Base-by-base conservation (phyloP, 2,888 invertebrate genomes). In the Seladonia tumulorum region DNA sequence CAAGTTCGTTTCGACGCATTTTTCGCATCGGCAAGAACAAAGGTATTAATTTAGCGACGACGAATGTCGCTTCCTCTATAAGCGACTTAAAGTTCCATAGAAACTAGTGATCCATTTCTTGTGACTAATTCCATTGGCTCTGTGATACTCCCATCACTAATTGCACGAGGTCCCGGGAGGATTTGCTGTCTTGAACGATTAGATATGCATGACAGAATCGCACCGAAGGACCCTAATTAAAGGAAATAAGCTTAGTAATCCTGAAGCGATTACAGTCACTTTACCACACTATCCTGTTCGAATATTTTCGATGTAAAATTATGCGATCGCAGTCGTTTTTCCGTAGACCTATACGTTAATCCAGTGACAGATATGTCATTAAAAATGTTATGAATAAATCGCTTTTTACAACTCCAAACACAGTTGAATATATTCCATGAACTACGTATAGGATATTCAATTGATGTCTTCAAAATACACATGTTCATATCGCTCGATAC, bases 231-330 rank as follows among this genome's bases (percentile, higher is more conserved):
- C 25, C 47, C 47, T 29, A 72, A 72, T 72, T 72, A 72, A 72
- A 72, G 72, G 72, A 72, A 72, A 72, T 47, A 47, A 71, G 42
- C 45, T 29, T 47, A 47, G 29, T 72, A 72, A 72, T 72, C 66
- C 66, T 22, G 66, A 5, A 18, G 29, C 66, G 35, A 39, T 68
- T 68, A 22, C 39, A 12, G 35, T 8, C 66, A 22, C 18, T 66
- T 66, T 35, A 35, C 66, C 29, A 18, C 29, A 18, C 35, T 68
- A 10, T 35, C 18, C 29, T 39, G 66, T 68, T 35, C 66, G 39
- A 68, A 22, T 68, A 68, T 22, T 68, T 35, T 22, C 8, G 22
- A 35, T 12, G 35, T 22, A 39, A 35, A 68, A 68, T 66, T 35
- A 29, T 66, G 14, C 8, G 18, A 2, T 66, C 66, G 18, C 0